These are phyloP conservation scores for Parazoanthus atlanticus DNA, from an alignment of 92 coral and sea anemone genomes.

Conservation along the genomic window DNA sequence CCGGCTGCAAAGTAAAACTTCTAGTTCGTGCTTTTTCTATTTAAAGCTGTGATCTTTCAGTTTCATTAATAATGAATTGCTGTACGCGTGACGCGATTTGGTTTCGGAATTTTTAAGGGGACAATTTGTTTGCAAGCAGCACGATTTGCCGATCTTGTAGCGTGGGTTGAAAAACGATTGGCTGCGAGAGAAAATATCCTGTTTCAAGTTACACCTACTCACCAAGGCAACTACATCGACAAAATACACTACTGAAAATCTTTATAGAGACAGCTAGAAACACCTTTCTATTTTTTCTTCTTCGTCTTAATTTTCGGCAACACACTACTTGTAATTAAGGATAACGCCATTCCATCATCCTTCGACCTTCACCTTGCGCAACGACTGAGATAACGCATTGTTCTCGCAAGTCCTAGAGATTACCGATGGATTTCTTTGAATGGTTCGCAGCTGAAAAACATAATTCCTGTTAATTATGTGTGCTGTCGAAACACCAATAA, in stretches of 20 bases:
- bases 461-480: background rate
- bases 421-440: background rate
- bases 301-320: background rate
- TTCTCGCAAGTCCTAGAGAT: background rate
- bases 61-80: constrained; percentile 23
- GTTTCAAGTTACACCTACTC: background rate
- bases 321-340: background rate
- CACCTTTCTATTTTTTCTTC: background rate
- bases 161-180: background rate
- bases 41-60: constrained; percentile 13
- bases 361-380: constrained; percentile 20
- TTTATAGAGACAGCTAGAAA: background rate
- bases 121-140: background rate
- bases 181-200: background rate
- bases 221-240: background rate
- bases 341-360: too few relatives aligned
- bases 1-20: constrained; percentile 10
- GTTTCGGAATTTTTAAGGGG: background rate
- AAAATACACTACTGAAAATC: background rate
- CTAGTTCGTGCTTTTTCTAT: constrained; percentile 10
- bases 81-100: constrained; percentile 9
- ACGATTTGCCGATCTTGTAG: background rate
- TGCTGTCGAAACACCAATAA: constrained; percentile 4
- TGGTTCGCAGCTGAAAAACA: background rate
- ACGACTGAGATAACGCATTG: background rate